These are phyloP conservation scores for cattle (Bos taurus) DNA, from an alignment of 2,113 vertebrate species.

Conservation along the genomic window ARS-UCD2.0 NC_037339.1:14373501-14374000, in stretches of 20 bases:
- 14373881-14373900: not conserved
- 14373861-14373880: no score
- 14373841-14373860: not conserved
- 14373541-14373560: fast-evolving
- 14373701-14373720: not conserved
- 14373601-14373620: not conserved
- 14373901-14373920: not conserved
- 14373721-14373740: not conserved
- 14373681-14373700: not conserved
- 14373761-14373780: not conserved
- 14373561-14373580: not conserved
- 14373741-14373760: not conserved
- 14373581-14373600: not conserved
- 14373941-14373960: not conserved
- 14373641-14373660: not conserved
- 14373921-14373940: not conserved
- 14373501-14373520: not conserved
- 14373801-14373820: not conserved
- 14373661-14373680: not conserved
- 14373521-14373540: not conserved
- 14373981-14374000: not conserved
- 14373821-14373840: not conserved
- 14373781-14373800: not conserved
- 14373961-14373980: not conserved
- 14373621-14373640: not conserved